Percentiles rank a stretch among this genome's conserved stretches.
Conservation (phyloP, 2,888 invertebrate genomes). For the Pseudolycoriella hygida region DNA sequence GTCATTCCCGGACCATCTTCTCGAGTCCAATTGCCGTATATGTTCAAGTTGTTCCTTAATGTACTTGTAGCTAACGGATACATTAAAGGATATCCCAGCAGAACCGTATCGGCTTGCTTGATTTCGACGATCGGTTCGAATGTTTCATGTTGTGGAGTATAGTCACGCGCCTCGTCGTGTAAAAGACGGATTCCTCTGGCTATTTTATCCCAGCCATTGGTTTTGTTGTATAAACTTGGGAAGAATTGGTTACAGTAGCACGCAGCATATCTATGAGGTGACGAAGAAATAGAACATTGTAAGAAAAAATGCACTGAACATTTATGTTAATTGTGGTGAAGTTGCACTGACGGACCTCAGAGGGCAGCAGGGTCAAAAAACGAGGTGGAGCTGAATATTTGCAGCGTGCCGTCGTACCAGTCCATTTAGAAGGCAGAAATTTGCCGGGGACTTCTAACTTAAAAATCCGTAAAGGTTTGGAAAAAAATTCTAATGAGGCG, state of each 20-base stretch:
- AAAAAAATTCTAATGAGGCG: no score
- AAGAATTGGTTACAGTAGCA: slow-evolving; percentile 7
- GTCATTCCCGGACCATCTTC: slow-evolving; percentile 41
- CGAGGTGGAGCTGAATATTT: no score
- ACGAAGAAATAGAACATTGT: no score
- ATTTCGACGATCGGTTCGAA: slow-evolving; percentile 28
- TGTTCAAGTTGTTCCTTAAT: slow-evolving; percentile 33
- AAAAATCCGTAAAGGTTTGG: no score
- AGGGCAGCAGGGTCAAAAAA: no score
- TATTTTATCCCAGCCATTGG: slow-evolving; percentile 23
- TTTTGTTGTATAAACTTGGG: neutral
- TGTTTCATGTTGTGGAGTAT: slow-evolving; percentile 38
- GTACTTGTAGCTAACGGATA: slow-evolving; percentile 35
- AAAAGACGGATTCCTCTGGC: slow-evolving; percentile 35
- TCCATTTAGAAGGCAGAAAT: no score
- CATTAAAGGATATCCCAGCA: slow-evolving; percentile 38
- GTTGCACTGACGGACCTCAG: no score
- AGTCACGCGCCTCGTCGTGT: slow-evolving; percentile 32
- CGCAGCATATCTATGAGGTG: slow-evolving; percentile 9
- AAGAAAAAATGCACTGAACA: no score
- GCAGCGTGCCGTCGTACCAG: no score
- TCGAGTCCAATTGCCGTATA: slow-evolving; percentile 37
- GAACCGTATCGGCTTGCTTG: slow-evolving; percentile 40
- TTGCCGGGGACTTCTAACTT: no score
- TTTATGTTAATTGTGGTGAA: no score